These are phyloP conservation scores for Merodon equestris DNA, from an alignment of 2,888 invertebrate genomes.

Conservation along the genomic window DNA sequence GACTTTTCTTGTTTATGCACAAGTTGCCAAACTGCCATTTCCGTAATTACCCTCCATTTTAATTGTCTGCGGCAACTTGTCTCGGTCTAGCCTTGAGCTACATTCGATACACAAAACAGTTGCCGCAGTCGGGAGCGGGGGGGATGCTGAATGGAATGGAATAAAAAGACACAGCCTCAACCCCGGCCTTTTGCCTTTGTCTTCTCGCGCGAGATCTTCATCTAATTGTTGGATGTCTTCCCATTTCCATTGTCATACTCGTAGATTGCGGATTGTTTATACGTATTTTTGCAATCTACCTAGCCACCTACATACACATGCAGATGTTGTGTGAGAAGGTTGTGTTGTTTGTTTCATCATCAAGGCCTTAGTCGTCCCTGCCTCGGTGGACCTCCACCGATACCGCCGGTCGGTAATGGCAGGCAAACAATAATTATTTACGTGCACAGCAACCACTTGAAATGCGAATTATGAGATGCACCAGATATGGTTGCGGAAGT, in stretches of 20 bases:
- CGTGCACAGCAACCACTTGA: conserved; percentile 1
- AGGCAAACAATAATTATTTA: conserved; percentile 51
- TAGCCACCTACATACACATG: neutral
- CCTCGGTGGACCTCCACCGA: too few relatives aligned
- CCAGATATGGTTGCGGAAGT: neutral
- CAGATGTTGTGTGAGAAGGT: conserved; percentile 22
- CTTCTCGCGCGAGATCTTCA: conserved; percentile 39
- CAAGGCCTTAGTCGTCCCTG: conserved; percentile 15
- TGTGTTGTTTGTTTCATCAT: conserved; percentile 26
- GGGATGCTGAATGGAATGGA: too few relatives aligned
- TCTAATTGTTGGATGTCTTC: conserved; percentile 50
- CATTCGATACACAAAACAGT: conserved; percentile 29
- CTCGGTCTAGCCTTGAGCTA: conserved; percentile 45
- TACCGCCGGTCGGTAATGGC: conserved; percentile 28
- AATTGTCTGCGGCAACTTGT: too few relatives aligned
- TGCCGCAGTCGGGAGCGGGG: too few relatives aligned
- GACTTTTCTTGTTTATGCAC: neutral
- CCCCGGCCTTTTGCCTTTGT: conserved; percentile 1
- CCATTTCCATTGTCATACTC: conserved; percentile 30
- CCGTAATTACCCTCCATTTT: conserved; percentile 20
- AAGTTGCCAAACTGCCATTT: neutral
- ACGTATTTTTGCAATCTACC: conserved; percentile 12
- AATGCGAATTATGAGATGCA: too few relatives aligned
- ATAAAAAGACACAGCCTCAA: conserved; percentile 2
- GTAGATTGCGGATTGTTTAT: conserved; percentile 32